Evolutionary conservation across 2,797 vertebrate genomes (phyloP).

Genomic region (Tokudaia tokunoshimensis): DNA sequence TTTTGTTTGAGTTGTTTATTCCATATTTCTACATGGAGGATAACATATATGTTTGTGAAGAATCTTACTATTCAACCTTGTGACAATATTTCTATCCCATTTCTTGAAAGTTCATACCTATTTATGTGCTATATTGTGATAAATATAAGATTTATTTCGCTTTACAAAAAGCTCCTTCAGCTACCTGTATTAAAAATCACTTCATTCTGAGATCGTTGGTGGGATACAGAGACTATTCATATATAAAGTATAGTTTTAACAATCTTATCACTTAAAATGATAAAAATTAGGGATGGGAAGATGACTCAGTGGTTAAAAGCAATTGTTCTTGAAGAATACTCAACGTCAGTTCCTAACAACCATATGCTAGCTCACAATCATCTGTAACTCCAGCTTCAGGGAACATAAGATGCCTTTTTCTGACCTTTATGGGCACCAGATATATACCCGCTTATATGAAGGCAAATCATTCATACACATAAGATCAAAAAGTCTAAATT

Average conservation of each 20-base stretch:
- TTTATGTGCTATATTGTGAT: neutral
- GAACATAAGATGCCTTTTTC: neutral
- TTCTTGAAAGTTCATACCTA: neutral
- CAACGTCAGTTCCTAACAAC: too few relatives aligned
- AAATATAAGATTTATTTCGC: neutral
- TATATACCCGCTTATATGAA: neutral
- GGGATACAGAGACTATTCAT: neutral
- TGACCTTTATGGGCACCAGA: too few relatives aligned
- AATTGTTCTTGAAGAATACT: neutral
- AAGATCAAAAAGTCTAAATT: neutral
- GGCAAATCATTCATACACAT: neutral
- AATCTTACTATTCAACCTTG: neutral
- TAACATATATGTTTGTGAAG: neutral
- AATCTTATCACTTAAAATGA: neutral
- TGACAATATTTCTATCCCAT: slow-evolving; percentile 15
- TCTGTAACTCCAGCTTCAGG: neutral
- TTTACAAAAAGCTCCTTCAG: neutral
- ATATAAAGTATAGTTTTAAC: neutral
- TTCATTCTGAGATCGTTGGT: neutral
- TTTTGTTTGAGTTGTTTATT: slow-evolving; percentile 25
- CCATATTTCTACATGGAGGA: neutral
- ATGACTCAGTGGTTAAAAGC: neutral
- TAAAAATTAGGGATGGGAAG: neutral
- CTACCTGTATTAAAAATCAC: neutral
- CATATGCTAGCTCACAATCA: neutral